phyloP scores from a whole-genome alignment of 1,140 invertebrate genomes.

The Rhyzopertha dominica region DNA sequence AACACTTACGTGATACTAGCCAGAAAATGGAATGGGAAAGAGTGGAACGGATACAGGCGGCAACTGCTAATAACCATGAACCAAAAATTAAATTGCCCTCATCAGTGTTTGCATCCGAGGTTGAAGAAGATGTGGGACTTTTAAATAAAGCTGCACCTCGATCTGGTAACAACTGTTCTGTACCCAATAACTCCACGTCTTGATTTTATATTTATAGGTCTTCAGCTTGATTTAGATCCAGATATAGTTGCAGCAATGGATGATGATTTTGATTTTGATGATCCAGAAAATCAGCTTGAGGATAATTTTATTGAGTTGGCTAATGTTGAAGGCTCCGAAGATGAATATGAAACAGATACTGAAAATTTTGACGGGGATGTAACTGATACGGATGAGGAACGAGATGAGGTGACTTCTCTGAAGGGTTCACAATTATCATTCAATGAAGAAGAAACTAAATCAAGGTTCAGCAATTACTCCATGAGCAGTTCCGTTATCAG shows the following conservation, averaged over 20 bases:
- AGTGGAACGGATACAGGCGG: conserved; percentile 31
- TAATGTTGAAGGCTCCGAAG: conserved; percentile 54
- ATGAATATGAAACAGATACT: conserved; percentile 33
- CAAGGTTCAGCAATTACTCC: conserved; percentile 89
- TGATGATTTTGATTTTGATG: conserved; percentile 82
- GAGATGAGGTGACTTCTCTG: conserved; percentile 52
- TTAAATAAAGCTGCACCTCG: conserved; percentile 81
- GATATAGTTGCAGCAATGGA: conserved; percentile 91
- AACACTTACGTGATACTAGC: conserved; percentile 76
- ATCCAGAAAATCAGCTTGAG: conserved; percentile 80
- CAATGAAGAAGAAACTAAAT: conserved; percentile 75
- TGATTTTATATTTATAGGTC: conserved; percentile 50
- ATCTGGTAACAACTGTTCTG: conserved; percentile 49
- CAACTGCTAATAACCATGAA: conserved; percentile 34
- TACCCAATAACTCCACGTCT: not conserved
- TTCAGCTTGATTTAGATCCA: conserved; percentile 80
- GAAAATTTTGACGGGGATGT: conserved; percentile 46
- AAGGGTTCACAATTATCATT: conserved; percentile 48
- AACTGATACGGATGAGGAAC: conserved; percentile 49
- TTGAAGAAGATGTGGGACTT: conserved; percentile 84
- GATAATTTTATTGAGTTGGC: conserved; percentile 86
- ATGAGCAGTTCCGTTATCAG: conserved; percentile 88
- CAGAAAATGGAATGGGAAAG: conserved; percentile 42
- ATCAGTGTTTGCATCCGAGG: conserved; percentile 84
- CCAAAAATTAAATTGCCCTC: conserved; percentile 70